A percentile compares a stretch with the other conserved stretches of the same genome.
These are phyloP conservation scores for Anarsia innoxiella DNA, from an alignment of 2,888 invertebrate genomes.

Conservation along the genomic window DNA sequence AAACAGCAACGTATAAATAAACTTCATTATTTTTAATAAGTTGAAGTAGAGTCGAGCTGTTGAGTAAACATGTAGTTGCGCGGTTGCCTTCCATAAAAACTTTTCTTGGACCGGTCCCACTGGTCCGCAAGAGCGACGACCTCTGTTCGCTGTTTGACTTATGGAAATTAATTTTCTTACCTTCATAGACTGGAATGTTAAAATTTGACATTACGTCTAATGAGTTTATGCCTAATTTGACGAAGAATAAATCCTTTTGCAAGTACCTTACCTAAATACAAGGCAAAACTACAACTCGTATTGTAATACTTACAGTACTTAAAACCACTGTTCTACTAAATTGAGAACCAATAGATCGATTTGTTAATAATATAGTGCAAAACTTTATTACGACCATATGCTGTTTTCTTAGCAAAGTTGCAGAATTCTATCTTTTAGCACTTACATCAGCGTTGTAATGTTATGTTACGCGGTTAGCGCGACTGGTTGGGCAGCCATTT, in stretches of 20 bases:
- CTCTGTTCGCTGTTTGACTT: slow-evolving; percentile 64
- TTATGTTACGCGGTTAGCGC: slow-evolving; percentile 44
- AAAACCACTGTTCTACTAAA: too few relatives aligned
- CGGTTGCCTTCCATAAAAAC: slow-evolving; percentile 58
- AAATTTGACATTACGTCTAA: slow-evolving; percentile 34
- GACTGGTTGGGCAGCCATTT: slow-evolving; percentile 38
- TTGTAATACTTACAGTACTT: too few relatives aligned
- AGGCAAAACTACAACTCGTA: too few relatives aligned
- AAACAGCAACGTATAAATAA: slow-evolving; percentile 12
- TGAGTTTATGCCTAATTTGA: background rate
- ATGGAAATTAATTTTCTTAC: slow-evolving; percentile 68
- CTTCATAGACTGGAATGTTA: slow-evolving; percentile 38
- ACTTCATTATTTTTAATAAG: slow-evolving; percentile 21
- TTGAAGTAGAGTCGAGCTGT: slow-evolving; percentile 36
- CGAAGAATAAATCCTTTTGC: too few relatives aligned
- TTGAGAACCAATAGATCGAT: too few relatives aligned
- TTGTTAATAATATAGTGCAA: too few relatives aligned
- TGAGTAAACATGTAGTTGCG: slow-evolving; percentile 59
- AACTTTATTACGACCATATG: too few relatives aligned
- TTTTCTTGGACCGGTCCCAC: slow-evolving; percentile 63
- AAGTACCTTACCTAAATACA: too few relatives aligned
- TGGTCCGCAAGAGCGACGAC: slow-evolving; percentile 66
- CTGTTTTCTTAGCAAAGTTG: too few relatives aligned
- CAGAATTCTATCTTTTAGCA: too few relatives aligned
- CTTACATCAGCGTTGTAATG: slow-evolving; percentile 47